Evolutionary conservation across 2,888 invertebrate genomes (phyloP).

Genomic region (Dryobota labecula): DNA sequence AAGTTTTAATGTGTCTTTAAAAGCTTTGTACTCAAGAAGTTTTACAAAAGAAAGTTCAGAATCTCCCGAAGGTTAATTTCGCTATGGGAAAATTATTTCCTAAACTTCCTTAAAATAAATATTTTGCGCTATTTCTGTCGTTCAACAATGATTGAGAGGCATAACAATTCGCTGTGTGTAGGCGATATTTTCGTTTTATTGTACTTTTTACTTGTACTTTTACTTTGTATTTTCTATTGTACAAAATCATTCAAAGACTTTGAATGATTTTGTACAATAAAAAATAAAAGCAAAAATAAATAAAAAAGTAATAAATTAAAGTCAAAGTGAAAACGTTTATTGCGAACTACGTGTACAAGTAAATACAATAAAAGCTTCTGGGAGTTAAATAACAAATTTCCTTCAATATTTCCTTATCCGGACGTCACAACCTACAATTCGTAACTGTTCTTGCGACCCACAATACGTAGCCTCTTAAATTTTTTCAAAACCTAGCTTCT

Average conservation of each 20-base stretch:
- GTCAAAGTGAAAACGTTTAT: too few species aligned
- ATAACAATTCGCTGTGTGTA: not conserved
- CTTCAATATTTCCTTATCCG: not conserved
- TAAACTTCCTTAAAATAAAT: not conserved
- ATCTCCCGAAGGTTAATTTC: not conserved
- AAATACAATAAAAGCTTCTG: not conserved
- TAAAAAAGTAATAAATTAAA: too few species aligned
- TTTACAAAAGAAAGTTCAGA: not conserved
- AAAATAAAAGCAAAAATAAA: too few species aligned
- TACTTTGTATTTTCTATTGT: too few species aligned
- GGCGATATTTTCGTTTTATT: not conserved
- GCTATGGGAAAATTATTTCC: not conserved
- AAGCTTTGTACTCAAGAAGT: not conserved
- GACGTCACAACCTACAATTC: too few species aligned
- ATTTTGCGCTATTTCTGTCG: not conserved
- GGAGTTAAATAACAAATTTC: not conserved
- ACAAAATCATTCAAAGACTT: not conserved
- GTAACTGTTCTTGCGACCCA: too few species aligned
- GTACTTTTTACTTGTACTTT: too few species aligned
- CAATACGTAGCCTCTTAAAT: too few species aligned
- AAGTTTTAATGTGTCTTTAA: not conserved
- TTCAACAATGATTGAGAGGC: too few species aligned
- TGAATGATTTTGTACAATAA: too few species aligned
- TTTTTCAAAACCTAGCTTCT: not conserved
- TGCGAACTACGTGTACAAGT: too few species aligned